Evolutionary conservation across 1,140 invertebrate species (phyloP).

Genomic region (Diorhabda sublineata): DNA sequence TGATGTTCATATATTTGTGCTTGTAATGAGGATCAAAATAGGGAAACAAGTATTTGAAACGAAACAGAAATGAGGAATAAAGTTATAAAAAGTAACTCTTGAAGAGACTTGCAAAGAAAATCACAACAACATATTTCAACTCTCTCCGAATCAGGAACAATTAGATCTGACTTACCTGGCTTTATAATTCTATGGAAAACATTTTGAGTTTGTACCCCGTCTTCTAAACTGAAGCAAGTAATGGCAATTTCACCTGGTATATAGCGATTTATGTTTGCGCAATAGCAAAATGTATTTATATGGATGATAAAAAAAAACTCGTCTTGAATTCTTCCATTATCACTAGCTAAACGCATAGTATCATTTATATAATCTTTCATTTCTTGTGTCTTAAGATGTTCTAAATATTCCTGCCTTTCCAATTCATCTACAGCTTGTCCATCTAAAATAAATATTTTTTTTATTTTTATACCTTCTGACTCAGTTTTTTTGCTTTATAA

Average conservation of each 20-base stretch:
- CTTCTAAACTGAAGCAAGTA: constrained; percentile 50
- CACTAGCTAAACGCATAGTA: constrained; percentile 14
- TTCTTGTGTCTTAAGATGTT: constrained; percentile 13
- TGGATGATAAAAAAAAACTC: constrained; percentile 48
- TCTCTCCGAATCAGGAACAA: too few relatives aligned
- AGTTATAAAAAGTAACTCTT: too few relatives aligned
- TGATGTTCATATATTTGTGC: too few relatives aligned
- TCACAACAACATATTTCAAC: too few relatives aligned
- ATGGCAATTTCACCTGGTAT: constrained; percentile 43
- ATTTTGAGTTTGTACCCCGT: constrained; percentile 49
- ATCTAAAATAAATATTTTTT: constrained; percentile 24
- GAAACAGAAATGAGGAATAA: too few relatives aligned
- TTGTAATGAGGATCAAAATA: too few relatives aligned
- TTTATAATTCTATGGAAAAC: constrained; percentile 52
- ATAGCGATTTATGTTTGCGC: constrained; percentile 36
- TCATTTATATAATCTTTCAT: constrained; percentile 27
- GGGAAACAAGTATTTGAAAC: too few relatives aligned
- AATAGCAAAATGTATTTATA: constrained; percentile 46
- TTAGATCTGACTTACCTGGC: constrained; percentile 42
- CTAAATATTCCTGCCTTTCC: constrained; percentile 18
- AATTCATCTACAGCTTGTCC: constrained; percentile 27
- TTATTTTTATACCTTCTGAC: too few relatives aligned
- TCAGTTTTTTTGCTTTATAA: too few relatives aligned
- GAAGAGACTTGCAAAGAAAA: too few relatives aligned
- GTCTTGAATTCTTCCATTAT: constrained; percentile 25